Evolutionary conservation across 1,140 invertebrate species (phyloP), one percentile per base, ranked within the genome.

Genomic region (Drosophila mauritiana): DNA sequence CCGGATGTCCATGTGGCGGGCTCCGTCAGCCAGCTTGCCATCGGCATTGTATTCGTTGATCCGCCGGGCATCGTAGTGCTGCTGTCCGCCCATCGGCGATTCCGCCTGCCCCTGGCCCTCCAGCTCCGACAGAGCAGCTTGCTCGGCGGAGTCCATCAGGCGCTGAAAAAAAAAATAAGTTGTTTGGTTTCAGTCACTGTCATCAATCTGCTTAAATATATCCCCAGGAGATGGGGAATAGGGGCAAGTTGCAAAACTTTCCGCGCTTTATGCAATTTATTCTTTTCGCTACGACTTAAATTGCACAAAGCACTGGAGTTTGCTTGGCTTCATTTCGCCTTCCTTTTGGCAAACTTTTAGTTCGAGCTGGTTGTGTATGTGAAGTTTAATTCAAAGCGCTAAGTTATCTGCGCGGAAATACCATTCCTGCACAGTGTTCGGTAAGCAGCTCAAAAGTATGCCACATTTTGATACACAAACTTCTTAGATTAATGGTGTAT

Each of bases 81-180:
- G 85, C 63, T 81, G 80, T 91, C 90, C 62, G 86, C 63, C 40
- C 62, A 69, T 12, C 10, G 65, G 76, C 8, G 64, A 42, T 13
- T 80, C 83, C 5, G 70, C 61, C 43, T 67, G 75, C 10, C 80
- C 56, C 53, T 88, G 83, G 7, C 67, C 93, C 78, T 92, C 91
- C 36, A 91, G 49, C 7, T 95, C 94, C 13, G 96, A 96, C 11
- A 97, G 92, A 0, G 96, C 96, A 1, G 96, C 96, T 84, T 97
- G 96, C 83, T 97, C 97, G 0, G 96, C 96, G 4, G 95, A 96
- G 91, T 97, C 97, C 95, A 97, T 97, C 88, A 97, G 95, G 73
- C 96, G 95, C 96, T 97, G 93, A 7, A 80, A 78, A n/a, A 57
- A 15, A 75, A 59, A 76, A 31, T 58, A 34, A 34, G 39, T 63